Percentiles rank a stretch among this genome's conserved stretches.
Evolutionary conservation across 1,140 invertebrate genomes (phyloP).

Genomic region (Centruroides vittatus): DNA sequence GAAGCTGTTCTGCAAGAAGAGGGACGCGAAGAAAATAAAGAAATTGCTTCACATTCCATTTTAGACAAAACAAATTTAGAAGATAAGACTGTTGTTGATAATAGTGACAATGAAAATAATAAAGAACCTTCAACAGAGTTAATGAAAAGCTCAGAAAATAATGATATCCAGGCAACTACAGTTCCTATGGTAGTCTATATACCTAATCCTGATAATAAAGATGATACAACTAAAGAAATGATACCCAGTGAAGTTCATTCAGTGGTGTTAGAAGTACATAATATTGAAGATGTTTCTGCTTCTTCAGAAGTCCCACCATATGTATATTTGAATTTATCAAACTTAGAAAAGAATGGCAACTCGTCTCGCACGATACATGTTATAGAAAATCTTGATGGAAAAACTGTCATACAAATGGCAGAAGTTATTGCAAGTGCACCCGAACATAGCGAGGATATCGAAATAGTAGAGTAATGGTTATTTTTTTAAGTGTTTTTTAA

Average conservation of each 20-base stretch:
- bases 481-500: too few relatives aligned
- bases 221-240: too few relatives aligned
- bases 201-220: too few relatives aligned
- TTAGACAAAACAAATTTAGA: neutral
- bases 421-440: neutral
- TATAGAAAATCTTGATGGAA: neutral
- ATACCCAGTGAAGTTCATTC: neutral
- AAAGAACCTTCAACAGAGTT: neutral
- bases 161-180: neutral
- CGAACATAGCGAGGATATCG: neutral
- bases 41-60: neutral
- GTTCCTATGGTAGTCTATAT: neutral
- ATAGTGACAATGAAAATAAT: neutral
- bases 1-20: constrained; percentile 38
- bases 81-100: neutral
- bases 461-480: too few relatives aligned
- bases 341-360: neutral
- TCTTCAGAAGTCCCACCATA: neutral
- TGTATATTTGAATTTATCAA: neutral
- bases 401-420: neutral
- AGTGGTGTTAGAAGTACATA: neutral
- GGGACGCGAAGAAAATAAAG: neutral
- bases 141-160: neutral
- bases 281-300: neutral
- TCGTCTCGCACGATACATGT: neutral